A percentile compares a stretch with the other conserved stretches of the same genome.
Evolutionary conservation across 2,797 vertebrate genomes (phyloP).

Genomic region (Crax fasciolata): DNA sequence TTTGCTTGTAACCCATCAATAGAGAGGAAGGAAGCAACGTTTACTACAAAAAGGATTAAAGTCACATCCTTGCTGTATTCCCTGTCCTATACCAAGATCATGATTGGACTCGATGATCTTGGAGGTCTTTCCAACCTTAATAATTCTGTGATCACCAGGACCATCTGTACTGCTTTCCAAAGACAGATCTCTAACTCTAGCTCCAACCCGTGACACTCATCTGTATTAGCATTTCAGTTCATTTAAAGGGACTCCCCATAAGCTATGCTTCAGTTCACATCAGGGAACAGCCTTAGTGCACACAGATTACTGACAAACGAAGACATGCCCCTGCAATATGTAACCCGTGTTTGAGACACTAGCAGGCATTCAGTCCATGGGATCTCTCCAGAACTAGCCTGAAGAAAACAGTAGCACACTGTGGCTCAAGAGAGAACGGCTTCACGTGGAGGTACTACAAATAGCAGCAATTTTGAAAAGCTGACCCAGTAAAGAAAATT

Average conservation of each 20-base stretch:
- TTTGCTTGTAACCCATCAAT: not conserved
- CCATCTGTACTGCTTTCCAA: not conserved
- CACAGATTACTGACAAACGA: not conserved
- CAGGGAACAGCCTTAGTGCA: not conserved
- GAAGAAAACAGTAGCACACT: not conserved
- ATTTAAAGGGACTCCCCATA: not conserved
- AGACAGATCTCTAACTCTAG: not conserved
- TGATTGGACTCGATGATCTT: too few relatives aligned
- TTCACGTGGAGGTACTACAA: not conserved
- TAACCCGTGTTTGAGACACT: not conserved
- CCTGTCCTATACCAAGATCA: not conserved
- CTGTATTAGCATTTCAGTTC: not conserved
- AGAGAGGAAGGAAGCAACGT: not conserved
- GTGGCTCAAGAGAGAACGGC: not conserved
- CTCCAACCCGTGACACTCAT: not conserved
- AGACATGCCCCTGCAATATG: not conserved
- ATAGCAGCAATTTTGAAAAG: not conserved
- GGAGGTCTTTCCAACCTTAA: too few relatives aligned
- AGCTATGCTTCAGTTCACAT: not conserved
- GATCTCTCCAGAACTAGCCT: not conserved
- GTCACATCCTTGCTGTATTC: not conserved
- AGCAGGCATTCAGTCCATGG: not conserved
- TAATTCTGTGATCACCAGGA: not conserved
- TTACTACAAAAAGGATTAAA: not conserved
- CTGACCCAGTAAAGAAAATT: not conserved